Evolutionary conservation across 2,797 vertebrate genomes (phyloP).

Genomic region (Moxostoma hubbsi): DNA sequence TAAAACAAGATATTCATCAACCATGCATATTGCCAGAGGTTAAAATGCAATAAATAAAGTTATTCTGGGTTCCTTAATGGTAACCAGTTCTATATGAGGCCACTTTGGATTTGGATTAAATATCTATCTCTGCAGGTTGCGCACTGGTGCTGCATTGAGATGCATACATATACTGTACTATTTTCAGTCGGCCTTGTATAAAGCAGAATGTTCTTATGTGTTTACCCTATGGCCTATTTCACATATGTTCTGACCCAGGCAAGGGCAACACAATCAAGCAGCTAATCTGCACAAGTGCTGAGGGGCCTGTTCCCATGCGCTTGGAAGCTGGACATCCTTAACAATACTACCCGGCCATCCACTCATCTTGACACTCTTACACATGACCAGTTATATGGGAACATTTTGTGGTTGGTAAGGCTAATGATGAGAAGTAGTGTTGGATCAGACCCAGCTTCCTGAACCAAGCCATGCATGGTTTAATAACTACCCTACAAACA

Average conservation of each 20-base stretch:
- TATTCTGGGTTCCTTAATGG: too few species aligned
- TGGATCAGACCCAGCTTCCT: neutral
- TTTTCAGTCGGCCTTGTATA: neutral
- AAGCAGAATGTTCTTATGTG: neutral
- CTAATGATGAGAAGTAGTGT: neutral
- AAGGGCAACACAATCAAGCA: conserved; percentile 48
- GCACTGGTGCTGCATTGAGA: neutral
- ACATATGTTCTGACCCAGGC: conserved; percentile 39
- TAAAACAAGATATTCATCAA: neutral
- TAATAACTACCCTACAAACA: conserved; percentile 29
- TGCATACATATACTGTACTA: neutral
- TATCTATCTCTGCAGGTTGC: neutral
- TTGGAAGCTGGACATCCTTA: conserved; percentile 6
- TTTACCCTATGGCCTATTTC: conserved; percentile 11
- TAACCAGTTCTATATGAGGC: too few species aligned
- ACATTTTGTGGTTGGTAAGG: neutral
- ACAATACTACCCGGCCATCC: neutral
- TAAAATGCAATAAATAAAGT: too few species aligned
- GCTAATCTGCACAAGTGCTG: neutral
- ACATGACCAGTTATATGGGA: neutral
- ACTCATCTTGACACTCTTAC: neutral
- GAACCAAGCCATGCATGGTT: conserved; percentile 8
- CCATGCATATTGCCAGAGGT: too few species aligned
- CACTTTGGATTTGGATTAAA: neutral
- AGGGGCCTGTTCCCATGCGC: conserved; percentile 19